These are phyloP conservation scores for Synanthedon tipuliformis DNA, from an alignment of 2,888 invertebrate species.

Conservation along the genomic window DNA sequence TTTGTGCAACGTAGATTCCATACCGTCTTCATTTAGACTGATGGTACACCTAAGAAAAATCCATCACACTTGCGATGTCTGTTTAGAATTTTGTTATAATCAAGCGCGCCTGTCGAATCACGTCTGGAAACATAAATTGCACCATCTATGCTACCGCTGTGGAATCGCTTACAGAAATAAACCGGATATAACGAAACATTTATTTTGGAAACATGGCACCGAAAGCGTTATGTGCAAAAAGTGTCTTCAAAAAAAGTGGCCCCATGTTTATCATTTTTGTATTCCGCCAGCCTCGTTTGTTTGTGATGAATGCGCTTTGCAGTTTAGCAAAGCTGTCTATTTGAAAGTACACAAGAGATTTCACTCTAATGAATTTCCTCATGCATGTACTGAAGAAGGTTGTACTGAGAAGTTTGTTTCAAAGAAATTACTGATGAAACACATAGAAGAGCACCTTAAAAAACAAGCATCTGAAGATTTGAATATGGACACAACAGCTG, in stretches of 20 bases:
- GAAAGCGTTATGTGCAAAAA: slow-evolving; percentile 87
- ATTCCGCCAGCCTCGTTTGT: slow-evolving; percentile 81
- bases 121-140: slow-evolving; percentile 90
- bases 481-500: slow-evolving; percentile 23
- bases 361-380: slow-evolving; percentile 78
- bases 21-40: slow-evolving; percentile 87
- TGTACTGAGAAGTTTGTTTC: slow-evolving; percentile 86
- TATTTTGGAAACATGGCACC: slow-evolving; percentile 94
- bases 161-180: slow-evolving; percentile 90
- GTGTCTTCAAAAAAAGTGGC: slow-evolving; percentile 91
- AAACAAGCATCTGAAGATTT: slow-evolving; percentile 38
- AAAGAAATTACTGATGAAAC: slow-evolving; percentile 80
- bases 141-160: slow-evolving; percentile 88
- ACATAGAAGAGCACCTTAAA: slow-evolving; percentile 72
- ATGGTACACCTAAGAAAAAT: slow-evolving; percentile 89
- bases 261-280: slow-evolving; percentile 92
- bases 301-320: slow-evolving; percentile 84
- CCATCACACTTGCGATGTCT: slow-evolving; percentile 89
- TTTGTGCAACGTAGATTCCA: slow-evolving; percentile 79
- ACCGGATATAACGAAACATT: slow-evolving; percentile 87
- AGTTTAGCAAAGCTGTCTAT: slow-evolving; percentile 80
- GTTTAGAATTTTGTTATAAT: slow-evolving; percentile 83
- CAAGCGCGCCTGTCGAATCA: slow-evolving; percentile 86
- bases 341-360: slow-evolving; percentile 87
- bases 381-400: slow-evolving; percentile 76